Evolutionary conservation across 2,888 invertebrate species (phyloP).

Genomic region (Tachina lurida): DNA sequence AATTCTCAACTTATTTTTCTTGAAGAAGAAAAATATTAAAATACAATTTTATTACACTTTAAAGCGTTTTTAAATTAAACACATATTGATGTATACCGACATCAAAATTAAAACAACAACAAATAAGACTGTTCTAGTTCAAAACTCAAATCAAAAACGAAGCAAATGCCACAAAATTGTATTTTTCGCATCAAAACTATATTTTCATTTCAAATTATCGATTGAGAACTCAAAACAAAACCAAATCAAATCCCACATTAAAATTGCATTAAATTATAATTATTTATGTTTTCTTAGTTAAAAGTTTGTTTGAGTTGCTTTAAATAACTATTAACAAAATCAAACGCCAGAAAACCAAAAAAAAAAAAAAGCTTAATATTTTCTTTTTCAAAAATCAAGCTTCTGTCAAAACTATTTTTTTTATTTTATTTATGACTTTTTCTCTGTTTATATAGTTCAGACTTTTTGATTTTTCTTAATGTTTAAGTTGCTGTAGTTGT

Average conservation of each 20-base stretch:
- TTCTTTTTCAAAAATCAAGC: slow-evolving; percentile 54
- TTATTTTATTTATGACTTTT: slow-evolving; percentile 28
- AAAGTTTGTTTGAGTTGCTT: slow-evolving; percentile 60
- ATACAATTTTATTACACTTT: slow-evolving; percentile 9
- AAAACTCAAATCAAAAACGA: slow-evolving; percentile 40
- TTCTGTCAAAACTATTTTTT: slow-evolving; percentile 27
- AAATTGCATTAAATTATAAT: slow-evolving; percentile 50
- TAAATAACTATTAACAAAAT: slow-evolving; percentile 15
- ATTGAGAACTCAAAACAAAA: slow-evolving; percentile 20
- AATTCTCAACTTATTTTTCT: neutral
- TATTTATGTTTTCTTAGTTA: slow-evolving; percentile 33
- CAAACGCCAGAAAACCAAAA: slow-evolving; percentile 22
- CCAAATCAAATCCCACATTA: slow-evolving; percentile 43
- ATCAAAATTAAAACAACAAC: slow-evolving; percentile 50
- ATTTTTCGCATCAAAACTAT: slow-evolving; percentile 17
- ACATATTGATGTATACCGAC: slow-evolving; percentile 41
- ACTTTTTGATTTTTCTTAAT: slow-evolving; percentile 17
- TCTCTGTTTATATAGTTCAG: slow-evolving; percentile 5
- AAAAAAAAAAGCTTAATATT: slow-evolving; percentile 28
- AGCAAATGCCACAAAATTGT: slow-evolving; percentile 67
- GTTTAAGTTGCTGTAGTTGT: slow-evolving; percentile 62
- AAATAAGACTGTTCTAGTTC: slow-evolving; percentile 58
- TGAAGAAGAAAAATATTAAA: neutral
- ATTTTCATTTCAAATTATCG: slow-evolving; percentile 18
- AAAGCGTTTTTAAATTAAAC: slow-evolving; percentile 24